Conservation (phyloP, 1,140 invertebrate species). For the Pseudachorutes palmiensis region DNA sequence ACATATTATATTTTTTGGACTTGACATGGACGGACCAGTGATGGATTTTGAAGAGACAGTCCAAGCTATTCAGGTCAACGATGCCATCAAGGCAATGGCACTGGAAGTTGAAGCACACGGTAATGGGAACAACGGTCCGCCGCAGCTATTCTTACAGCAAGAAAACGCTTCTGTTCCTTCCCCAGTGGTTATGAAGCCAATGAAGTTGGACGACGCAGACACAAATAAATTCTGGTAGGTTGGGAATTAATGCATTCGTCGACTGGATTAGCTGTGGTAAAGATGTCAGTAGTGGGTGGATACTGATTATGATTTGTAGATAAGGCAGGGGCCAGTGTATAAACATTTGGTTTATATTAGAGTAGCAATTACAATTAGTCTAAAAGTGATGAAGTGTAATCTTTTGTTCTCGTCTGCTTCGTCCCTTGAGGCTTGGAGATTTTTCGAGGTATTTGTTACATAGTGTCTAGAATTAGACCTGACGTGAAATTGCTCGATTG, state of each 20-base stretch:
- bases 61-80: neutral
- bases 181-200: neutral
- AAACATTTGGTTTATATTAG: too few species aligned
- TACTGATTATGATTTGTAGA: conserved; percentile 2
- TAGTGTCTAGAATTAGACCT: conserved; percentile 47
- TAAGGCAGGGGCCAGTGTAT: too few species aligned
- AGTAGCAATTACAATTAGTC: neutral
- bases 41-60: neutral
- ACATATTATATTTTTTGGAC: too few species aligned
- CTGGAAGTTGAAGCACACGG: neutral
- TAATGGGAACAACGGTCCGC: neutral
- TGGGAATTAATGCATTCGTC: neutral
- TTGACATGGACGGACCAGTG: too few species aligned
- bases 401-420: neutral
- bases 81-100: neutral
- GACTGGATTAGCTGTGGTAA: neutral
- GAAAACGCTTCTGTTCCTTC: neutral
- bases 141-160: neutral
- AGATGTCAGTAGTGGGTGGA: neutral
- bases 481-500: conserved; percentile 39
- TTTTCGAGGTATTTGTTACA: conserved; percentile 54
- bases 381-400: neutral
- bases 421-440: conserved; percentile 4
- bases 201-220: neutral
- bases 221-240: conserved; percentile 8